Evolutionary conservation across 2,797 vertebrate genomes (phyloP).

Genomic region (Sandelia bainsii): DNA sequence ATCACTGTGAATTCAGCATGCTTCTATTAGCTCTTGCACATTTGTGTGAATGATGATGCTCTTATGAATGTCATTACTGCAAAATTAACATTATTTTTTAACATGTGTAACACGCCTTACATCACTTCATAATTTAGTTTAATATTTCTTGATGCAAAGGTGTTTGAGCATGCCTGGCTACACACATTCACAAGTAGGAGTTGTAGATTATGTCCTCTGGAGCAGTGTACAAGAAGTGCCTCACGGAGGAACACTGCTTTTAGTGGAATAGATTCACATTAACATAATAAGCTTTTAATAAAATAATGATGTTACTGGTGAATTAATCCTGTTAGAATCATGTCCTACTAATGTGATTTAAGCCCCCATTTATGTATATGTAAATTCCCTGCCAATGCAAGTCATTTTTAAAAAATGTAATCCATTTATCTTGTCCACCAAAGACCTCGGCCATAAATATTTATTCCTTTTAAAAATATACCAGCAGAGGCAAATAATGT

Average conservation of each 20-base stretch:
- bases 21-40: conserved; percentile 37
- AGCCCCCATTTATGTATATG: not conserved
- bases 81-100: not conserved
- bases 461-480: not conserved
- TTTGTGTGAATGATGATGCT: conserved; percentile 37
- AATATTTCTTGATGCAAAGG: not conserved
- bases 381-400: not conserved
- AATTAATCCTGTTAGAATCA: conserved; percentile 24
- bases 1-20: conserved; percentile 40
- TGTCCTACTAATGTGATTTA: not conserved
- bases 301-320: not conserved
- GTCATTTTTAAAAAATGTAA: not conserved
- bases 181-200: not conserved
- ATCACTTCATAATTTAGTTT: not conserved
- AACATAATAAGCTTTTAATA: conserved; percentile 16
- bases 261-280: not conserved
- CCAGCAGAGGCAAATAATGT: not conserved
- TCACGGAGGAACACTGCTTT: not conserved
- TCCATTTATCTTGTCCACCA: conserved; percentile 2
- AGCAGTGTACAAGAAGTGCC: not conserved
- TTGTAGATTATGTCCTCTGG: not conserved
- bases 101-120: not conserved
- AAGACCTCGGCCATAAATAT: not conserved
- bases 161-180: not conserved
- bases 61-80: conserved; percentile 19